Conservation (phyloP, 2,888 invertebrate species). For the Hypsopygia costalis region DNA sequence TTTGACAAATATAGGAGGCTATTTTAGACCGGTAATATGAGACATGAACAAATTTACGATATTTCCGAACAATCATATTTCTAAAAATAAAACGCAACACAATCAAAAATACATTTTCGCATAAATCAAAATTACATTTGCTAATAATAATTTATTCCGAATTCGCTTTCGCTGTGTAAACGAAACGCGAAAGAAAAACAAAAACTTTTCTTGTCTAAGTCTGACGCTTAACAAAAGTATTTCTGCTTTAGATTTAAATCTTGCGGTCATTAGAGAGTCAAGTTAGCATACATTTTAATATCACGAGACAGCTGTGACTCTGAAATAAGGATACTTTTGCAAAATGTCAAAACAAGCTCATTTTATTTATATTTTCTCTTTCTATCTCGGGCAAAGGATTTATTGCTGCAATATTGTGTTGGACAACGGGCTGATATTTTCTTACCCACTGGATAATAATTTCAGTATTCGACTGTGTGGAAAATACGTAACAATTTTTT, state of each 20-base stretch:
- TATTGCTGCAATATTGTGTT: constrained; percentile 56
- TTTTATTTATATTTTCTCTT: constrained; percentile 53
- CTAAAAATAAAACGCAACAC: no score
- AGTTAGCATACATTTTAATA: constrained; percentile 70
- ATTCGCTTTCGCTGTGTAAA: constrained; percentile 13
- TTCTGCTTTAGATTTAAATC: constrained; percentile 55
- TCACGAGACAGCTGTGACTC: constrained; percentile 51
- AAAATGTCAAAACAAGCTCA: constrained; percentile 55
- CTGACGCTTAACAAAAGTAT: constrained; percentile 40
- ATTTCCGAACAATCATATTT: no score
- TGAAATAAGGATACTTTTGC: constrained; percentile 37
- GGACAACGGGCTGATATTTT: constrained; percentile 39
- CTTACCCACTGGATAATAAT: constrained; percentile 25
- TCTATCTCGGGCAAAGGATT: constrained; percentile 46
- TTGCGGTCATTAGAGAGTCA: constrained; percentile 60
- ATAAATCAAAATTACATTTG: constrained; percentile 3
- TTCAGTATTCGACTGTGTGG: no score
- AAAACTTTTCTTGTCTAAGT: constrained; percentile 61
- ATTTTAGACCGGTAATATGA: no score
- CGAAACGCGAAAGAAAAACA: constrained; percentile 35
- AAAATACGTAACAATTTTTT: no score
- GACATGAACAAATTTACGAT: no score
- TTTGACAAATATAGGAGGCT: no score
- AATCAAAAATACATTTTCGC: no score
- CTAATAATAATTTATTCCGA: constrained; percentile 3